Evolutionary conservation across 2,888 invertebrate genomes (phyloP).

Genomic region (Archips crataeganus): DNA sequence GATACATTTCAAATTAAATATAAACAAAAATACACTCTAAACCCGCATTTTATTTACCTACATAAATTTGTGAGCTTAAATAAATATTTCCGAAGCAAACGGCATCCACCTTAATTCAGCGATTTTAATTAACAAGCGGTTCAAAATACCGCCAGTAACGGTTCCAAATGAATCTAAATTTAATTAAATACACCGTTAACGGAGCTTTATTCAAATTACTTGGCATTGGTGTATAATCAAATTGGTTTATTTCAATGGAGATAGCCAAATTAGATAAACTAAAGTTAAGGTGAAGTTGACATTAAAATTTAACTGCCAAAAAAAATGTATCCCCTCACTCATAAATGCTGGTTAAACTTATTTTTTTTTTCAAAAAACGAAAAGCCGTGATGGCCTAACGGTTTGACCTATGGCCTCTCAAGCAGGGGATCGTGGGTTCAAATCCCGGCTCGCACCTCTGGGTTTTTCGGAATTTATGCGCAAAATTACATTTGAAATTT

Average conservation of each 20-base stretch:
- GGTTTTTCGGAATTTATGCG: too few relatives aligned
- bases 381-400: too few relatives aligned
- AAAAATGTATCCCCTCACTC: too few relatives aligned
- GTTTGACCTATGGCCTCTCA: too few relatives aligned
- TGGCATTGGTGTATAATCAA: neutral
- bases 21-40: neutral
- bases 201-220: slow-evolving; percentile 4
- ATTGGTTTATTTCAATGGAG: neutral
- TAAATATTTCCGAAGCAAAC: neutral
- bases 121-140: neutral
- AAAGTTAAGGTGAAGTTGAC: neutral
- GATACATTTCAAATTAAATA: neutral
- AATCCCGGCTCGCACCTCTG: too few relatives aligned
- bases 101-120: neutral
- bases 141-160: neutral
- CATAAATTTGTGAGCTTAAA: neutral
- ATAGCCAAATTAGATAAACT: neutral
- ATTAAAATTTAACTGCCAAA: neutral
- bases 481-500: too few relatives aligned
- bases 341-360: too few relatives aligned
- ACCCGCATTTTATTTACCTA: neutral
- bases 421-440: too few relatives aligned
- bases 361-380: too few relatives aligned
- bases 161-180: slow-evolving; percentile 7
- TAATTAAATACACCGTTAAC: slow-evolving; percentile 2